phyloP scores from a whole-genome alignment of 2,113 vertebrate species.

The Gallinago media region DNA sequence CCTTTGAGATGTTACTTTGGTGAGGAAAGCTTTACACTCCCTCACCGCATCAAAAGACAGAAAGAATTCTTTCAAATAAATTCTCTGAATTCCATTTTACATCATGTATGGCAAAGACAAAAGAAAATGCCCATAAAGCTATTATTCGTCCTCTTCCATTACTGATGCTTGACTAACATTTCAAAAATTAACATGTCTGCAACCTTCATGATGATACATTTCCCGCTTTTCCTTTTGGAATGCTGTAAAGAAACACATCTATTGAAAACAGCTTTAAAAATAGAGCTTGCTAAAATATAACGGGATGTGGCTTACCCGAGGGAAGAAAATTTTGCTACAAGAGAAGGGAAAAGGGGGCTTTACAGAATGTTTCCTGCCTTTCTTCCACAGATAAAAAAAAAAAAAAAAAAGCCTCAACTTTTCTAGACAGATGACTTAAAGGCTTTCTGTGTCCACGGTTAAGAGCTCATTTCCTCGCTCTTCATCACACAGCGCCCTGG shows the following conservation, averaged over 20 bases:
- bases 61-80: slow-evolving; percentile 7
- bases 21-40: slow-evolving; percentile 20
- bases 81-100: slow-evolving; percentile 24
- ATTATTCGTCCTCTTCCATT: not conserved
- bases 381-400: not conserved
- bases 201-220: slow-evolving; percentile 81
- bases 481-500: not conserved
- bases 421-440: not conserved
- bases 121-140: slow-evolving; percentile 22
- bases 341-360: not conserved
- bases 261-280: not conserved
- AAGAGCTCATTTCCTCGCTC: not conserved
- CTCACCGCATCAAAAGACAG: not conserved
- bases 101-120: slow-evolving; percentile 26
- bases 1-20: slow-evolving; percentile 19
- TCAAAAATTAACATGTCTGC: slow-evolving; percentile 85
- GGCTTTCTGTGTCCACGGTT: not conserved
- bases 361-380: not conserved
- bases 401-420: not conserved
- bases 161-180: slow-evolving; percentile 77
- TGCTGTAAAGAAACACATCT: slow-evolving; percentile 2
- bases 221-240: slow-evolving; percentile 56
- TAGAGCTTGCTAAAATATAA: not conserved
- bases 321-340: not conserved
- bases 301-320: not conserved